phyloP scores from a whole-genome alignment of 2,797 vertebrate genomes.

The Typhlichthys eigenmanni region DNA sequence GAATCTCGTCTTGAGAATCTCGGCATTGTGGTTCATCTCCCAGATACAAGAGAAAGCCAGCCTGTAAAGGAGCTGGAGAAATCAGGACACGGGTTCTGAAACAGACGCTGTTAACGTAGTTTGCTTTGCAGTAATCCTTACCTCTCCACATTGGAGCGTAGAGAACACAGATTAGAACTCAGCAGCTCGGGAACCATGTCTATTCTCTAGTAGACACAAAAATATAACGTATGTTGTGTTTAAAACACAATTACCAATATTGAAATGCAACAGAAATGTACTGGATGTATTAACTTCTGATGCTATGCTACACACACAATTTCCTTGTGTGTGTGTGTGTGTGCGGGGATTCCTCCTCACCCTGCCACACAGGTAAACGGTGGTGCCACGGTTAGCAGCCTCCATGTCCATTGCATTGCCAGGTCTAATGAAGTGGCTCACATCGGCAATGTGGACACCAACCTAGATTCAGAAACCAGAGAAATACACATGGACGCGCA shows the following conservation, averaged over 20 bases:
- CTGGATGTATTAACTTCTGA: background rate
- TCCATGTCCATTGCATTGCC: conserved; percentile 95
- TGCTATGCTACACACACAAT: background rate
- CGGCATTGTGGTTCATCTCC: conserved; percentile 90
- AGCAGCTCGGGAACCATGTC: conserved; percentile 98
- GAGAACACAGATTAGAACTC: conserved; percentile 95
- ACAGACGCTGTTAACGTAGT: background rate
- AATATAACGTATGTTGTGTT: background rate
- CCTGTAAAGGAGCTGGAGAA: conserved; percentile 58
- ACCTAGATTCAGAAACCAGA: conserved; percentile 72
- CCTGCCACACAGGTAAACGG: conserved; percentile 96
- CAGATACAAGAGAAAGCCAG: conserved; percentile 97
- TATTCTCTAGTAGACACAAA: conserved; percentile 85
- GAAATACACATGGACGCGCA: background rate
- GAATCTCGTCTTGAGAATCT: conserved; percentile 90
- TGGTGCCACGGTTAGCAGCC: conserved; percentile 92
- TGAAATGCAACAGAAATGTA: background rate
- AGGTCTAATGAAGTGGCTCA: conserved; percentile 96
- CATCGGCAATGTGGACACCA: conserved; percentile 97
- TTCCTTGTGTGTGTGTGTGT: background rate
- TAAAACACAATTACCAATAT: background rate
- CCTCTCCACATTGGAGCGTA: conserved; percentile 93
- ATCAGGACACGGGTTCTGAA: conserved; percentile 5
- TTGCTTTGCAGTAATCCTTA: conserved; percentile 52
- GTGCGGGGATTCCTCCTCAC: conserved; percentile 59